Base-by-base conservation (phyloP, 2,113 vertebrate genomes). In the Pelecanoides urinatrix region DNA sequence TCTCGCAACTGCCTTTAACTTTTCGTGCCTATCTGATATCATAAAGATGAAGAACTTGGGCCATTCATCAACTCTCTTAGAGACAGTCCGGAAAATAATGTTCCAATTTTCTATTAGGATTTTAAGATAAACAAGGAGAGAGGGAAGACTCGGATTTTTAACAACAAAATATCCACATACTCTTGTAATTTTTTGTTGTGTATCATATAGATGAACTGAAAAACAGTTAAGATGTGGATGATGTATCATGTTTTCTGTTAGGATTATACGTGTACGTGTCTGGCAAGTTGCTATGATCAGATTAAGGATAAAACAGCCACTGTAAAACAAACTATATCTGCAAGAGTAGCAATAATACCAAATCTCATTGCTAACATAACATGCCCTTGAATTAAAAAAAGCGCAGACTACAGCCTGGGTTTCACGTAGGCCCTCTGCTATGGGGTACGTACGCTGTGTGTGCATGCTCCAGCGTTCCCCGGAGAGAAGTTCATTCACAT, bases 21-120 rank as follows among this genome's bases (percentile, higher is more conserved):
- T 32, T 10, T n/a, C 4, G 0, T 66, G 27, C 32, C 22, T 42
- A 0, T 45, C 58, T 36, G 1, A 0, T 16, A 47, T 6, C 34
- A 22, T 36, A 21, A 9, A 38, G 42, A 16, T 55, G 42, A 72
- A 55, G 29, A 71, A n/a, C 16, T n/a, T 7, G 19, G 62, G 42
- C 13, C 25, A 2, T 75, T 49, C 17, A 12, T 59, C 7, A 2
- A 0, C 61, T 76, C 29, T 27, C 19, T 30, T 23, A 11, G 52
- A 36, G 32, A 5, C 50, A 58, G 16, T 4, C 27, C 11, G 11
- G 47, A 21, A 68, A 83, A 30, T 9, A 27, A 47, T 3, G 9
- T 67, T 82, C 22, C 13, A 10, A 0, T 77, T 85, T 70, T 58
- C 30, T 36, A 4, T 56, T 42, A 10, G 13, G 47, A 11, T 70